Base-by-base conservation (phyloP, 2,797 vertebrate genomes). In the Buceros bicornis region DNA sequence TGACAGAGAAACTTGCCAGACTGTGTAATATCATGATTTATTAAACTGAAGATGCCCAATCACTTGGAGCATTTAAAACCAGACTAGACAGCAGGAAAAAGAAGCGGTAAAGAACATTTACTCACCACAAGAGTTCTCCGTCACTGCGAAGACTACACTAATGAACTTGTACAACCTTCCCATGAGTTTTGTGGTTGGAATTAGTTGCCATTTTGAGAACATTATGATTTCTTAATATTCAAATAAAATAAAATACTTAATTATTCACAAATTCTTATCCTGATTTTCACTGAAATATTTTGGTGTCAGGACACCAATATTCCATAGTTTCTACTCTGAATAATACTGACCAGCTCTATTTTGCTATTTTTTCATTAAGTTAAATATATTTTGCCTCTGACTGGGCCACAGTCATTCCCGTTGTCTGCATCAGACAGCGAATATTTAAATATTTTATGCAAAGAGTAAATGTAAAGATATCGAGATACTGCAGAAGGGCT, bases 21-120 rank as follows among this genome's bases (percentile, higher is more conserved):
- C 67, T 88, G 21, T 91, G 69, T 84, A 93, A 77, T 66, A 73
- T 29, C 51, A 70, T 77, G 57, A 31, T 40, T 82, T 87, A 66
- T 48, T 87, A 88, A 82, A 83, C 37, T 87, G 69, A 65, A 80
- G 60, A 29, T 70, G n/a, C 37, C 65, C 43, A 80, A 2, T 89
- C 69, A 80, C 71, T 91, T 85, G 48, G 56, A 94, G 64, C 31
- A 48, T 87, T 67, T 70, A 81, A 91, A 94, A 86, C 22, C 40
- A 66, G 85, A 85, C 56, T 62, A 90, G 80, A 79, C 64, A 90
- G 51, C 5, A 5, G 66, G 87, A 65, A 89, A 92, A 94, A 69
- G 47, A n/a, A 62, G 50, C 2, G 8, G 26, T 42, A 80, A 87
- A 77, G 82, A 91, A 25, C 79, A 69, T 11, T 87, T 47, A 43